These are phyloP conservation scores for Lepilemur septentrionalis DNA, from an alignment of 2,797 vertebrate species.

Conservation along the genomic window DNA sequence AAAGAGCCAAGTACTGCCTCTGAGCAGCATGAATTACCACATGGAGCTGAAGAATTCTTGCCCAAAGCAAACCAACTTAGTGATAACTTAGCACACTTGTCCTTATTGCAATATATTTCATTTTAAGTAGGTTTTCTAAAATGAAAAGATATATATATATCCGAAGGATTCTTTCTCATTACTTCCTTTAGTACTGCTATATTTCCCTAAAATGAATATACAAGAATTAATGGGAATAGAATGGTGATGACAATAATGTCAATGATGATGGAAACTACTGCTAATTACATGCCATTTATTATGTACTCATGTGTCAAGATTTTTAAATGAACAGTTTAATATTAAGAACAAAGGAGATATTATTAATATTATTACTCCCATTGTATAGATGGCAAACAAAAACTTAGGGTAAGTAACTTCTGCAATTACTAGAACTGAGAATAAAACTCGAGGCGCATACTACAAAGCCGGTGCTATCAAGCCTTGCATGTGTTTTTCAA, in stretches of 20 bases:
- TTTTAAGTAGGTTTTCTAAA: slow-evolving; percentile 44
- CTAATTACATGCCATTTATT: neutral
- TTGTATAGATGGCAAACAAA: neutral
- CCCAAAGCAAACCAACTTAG: neutral
- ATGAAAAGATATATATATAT: neutral
- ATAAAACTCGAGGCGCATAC: neutral
- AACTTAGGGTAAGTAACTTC: neutral
- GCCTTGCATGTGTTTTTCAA: neutral
- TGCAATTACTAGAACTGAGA: neutral
- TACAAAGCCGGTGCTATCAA: neutral
- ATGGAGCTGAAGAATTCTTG: neutral
- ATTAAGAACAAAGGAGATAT: neutral
- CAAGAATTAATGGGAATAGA: neutral
- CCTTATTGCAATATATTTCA: neutral
- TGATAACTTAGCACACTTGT: neutral
- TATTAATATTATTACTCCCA: neutral
- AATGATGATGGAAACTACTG: neutral
- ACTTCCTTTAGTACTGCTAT: neutral
- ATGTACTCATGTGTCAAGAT: neutral
- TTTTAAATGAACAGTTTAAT: neutral
- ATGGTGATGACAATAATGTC: neutral
- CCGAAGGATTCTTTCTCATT: neutral
- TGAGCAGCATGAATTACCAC: neutral
- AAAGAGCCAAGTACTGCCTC: neutral
- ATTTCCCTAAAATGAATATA: neutral